These are phyloP conservation scores for Ephestia elutella DNA, from an alignment of 1,140 invertebrate genomes.

Conservation along the genomic window DNA sequence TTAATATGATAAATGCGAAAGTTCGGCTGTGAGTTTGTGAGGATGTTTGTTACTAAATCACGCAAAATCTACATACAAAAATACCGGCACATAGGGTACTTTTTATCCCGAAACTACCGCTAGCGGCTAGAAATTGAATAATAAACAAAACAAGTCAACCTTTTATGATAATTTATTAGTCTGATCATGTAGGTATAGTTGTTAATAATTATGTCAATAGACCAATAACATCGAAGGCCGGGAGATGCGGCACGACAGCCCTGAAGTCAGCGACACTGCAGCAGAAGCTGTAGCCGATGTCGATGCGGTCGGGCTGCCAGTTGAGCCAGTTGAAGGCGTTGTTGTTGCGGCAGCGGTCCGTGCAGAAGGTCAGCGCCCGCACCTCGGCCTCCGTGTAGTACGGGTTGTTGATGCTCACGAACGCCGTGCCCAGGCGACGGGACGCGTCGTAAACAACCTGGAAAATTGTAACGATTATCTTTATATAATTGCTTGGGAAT, in stretches of 20 bases:
- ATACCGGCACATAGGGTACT: no score
- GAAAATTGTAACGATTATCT: background rate
- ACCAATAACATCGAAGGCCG: conserved; percentile 61
- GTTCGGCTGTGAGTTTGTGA: no score
- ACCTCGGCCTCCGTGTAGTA: conserved; percentile 63
- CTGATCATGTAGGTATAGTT: background rate
- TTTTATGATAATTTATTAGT: background rate
- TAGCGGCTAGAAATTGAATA: no score
- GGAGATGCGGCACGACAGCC: conserved; percentile 70
- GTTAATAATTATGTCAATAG: conserved; percentile 41
- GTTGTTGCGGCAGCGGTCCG: conserved; percentile 72
- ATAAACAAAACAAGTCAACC: no score
- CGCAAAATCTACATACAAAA: no score
- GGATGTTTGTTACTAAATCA: no score
- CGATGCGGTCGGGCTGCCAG: conserved; percentile 68
- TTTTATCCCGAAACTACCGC: no score
- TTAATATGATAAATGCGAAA: no score
- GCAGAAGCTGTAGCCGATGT: conserved; percentile 78
- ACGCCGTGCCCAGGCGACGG: conserved; percentile 72
- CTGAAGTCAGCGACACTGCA: conserved; percentile 78
- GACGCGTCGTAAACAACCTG: conserved; percentile 76
- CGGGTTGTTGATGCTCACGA: conserved; percentile 80
- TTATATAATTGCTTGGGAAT: no score
- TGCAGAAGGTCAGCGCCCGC: conserved; percentile 73
- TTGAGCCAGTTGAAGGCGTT: conserved; percentile 74